Percentiles rank a stretch among this genome's conserved stretches.
Evolutionary conservation across 1,140 invertebrate genomes (phyloP).

Genomic region (Eumaeus atala): DNA sequence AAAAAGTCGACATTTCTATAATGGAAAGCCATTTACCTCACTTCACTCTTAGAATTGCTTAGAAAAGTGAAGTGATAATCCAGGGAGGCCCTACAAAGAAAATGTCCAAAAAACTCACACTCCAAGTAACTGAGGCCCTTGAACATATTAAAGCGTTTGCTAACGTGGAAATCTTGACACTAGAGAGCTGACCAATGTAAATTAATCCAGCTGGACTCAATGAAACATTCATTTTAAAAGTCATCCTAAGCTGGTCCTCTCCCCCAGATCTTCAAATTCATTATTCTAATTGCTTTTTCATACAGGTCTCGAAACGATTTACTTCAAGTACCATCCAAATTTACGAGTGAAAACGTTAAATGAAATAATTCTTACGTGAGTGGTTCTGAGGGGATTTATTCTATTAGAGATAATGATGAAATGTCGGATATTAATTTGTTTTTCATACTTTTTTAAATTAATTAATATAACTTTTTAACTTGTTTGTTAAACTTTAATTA

Average conservation of each 20-base stretch:
- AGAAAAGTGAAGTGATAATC: too few relatives aligned
- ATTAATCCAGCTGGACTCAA: conserved; percentile 13
- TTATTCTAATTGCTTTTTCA: conserved; percentile 72
- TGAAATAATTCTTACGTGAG: conserved; percentile 56
- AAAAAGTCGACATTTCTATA: too few relatives aligned
- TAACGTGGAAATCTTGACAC: conserved; percentile 51
- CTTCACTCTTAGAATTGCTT: too few relatives aligned
- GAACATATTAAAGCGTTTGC: conserved; percentile 56
- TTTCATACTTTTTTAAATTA: not conserved
- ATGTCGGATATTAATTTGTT: not conserved
- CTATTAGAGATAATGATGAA: conserved; percentile 37
- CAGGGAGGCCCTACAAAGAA: conserved; percentile 22
- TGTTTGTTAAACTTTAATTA: too few relatives aligned
- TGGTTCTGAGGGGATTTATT: conserved; percentile 54
- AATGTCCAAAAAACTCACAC: conserved; percentile 49
- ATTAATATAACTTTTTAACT: too few relatives aligned
- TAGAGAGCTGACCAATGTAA: conserved; percentile 19
- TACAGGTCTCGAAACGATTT: conserved; percentile 54
- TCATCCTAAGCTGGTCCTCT: conserved; percentile 26
- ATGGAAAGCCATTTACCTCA: too few relatives aligned
- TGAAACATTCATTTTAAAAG: not conserved
- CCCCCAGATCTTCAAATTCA: conserved; percentile 49
- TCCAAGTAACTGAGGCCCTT: conserved; percentile 39
- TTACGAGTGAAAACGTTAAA: conserved; percentile 52
- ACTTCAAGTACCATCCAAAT: conserved; percentile 52